phyloP scores from a whole-genome alignment of 2,888 invertebrate genomes.

The Copidosoma aretas region DNA sequence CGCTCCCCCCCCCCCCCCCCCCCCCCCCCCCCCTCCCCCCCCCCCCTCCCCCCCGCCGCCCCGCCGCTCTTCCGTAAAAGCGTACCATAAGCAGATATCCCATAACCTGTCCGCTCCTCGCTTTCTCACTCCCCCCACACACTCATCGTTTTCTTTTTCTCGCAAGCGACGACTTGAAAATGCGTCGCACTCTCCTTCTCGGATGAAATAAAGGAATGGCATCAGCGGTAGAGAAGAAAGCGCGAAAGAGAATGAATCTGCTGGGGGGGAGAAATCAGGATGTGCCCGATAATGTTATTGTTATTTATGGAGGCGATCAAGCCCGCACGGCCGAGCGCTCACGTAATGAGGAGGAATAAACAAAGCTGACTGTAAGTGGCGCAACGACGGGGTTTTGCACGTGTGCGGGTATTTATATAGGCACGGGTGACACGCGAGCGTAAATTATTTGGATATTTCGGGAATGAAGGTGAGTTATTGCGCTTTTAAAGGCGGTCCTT shows the following conservation, averaged over 20 bases:
- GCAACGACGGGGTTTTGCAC: slow-evolving; percentile 5
- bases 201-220: not conserved
- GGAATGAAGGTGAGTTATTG: slow-evolving; percentile 27
- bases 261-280: slow-evolving; percentile 23
- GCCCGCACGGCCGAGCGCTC: slow-evolving; percentile 17
- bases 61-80: slow-evolving; percentile 20
- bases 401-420: slow-evolving; percentile 5
- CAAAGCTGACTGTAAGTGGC: slow-evolving; percentile 12
- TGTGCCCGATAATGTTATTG: slow-evolving; percentile 32
- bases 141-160: not conserved
- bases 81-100: slow-evolving; percentile 24
- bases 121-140: no score
- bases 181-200: not conserved
- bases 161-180: slow-evolving; percentile 1
- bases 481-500: not conserved
- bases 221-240: slow-evolving; percentile 1
- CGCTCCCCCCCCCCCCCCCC: not conserved
- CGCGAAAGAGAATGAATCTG: not conserved
- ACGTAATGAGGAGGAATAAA: slow-evolving; percentile 36
- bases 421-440: not conserved
- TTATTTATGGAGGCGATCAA: slow-evolving; percentile 38
- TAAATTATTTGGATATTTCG: slow-evolving; percentile 23
- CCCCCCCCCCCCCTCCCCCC: not conserved
- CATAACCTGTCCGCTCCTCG: slow-evolving; percentile 17
- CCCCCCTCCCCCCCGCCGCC: not conserved